A percentile compares a stretch with the other conserved stretches of the same genome.
Conservation (phyloP, 2,797 vertebrate species). For the Pelochelys cantorii region DNA sequence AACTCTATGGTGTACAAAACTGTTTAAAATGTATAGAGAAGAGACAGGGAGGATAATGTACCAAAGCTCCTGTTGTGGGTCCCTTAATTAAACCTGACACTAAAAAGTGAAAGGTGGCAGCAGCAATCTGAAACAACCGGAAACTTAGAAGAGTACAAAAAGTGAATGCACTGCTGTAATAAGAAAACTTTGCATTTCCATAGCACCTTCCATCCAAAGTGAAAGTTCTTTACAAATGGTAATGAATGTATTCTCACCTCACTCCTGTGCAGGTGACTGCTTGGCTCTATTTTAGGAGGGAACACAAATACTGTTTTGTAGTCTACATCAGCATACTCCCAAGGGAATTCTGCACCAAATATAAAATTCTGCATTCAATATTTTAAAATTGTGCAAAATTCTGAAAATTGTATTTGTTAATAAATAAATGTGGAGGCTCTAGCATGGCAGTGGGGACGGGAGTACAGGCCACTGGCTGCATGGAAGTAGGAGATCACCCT, state of each 20-base stretch:
- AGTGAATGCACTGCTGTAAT: constrained; percentile 42
- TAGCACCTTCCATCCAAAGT: constrained; percentile 55
- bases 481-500: too few relatives aligned
- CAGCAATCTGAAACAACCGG: not conserved
- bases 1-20: not conserved
- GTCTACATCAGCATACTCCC: constrained; percentile 6
- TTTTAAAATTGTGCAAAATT: too few relatives aligned
- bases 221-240: constrained; percentile 62
- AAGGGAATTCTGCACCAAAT: too few relatives aligned
- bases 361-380: too few relatives aligned
- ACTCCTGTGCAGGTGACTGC: constrained; percentile 29
- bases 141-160: constrained; percentile 39
- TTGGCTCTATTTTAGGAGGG: constrained; percentile 33
- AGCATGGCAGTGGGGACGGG: too few relatives aligned
- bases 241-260: constrained; percentile 64
- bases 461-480: too few relatives aligned
- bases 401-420: too few relatives aligned
- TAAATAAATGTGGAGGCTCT: too few relatives aligned
- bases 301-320: not conserved
- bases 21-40: not conserved
- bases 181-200: constrained; percentile 64
- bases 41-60: not conserved
- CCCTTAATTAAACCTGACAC: not conserved
- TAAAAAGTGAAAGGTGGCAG: not conserved
- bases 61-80: not conserved